These are phyloP conservation scores for Microtus richardsoni DNA, from an alignment of 2,113 vertebrate genomes.

Conservation along the genomic window DNA sequence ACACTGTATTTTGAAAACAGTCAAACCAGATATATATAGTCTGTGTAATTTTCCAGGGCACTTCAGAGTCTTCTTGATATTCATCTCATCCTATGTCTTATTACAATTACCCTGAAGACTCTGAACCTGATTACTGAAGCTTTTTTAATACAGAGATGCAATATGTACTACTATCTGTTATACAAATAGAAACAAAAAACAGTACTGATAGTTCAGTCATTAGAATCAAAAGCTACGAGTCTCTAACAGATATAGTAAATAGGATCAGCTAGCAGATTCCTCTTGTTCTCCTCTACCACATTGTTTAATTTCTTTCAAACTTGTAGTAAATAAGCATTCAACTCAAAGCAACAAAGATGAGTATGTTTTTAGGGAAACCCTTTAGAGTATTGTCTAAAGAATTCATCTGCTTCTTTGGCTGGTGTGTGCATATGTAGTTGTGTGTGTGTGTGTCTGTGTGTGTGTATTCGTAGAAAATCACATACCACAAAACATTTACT, in stretches of 20 bases:
- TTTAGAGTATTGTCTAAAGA: conserved; percentile 28
- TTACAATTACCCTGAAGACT: conserved; percentile 31
- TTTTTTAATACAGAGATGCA: conserved; percentile 1
- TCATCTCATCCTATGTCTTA: not conserved
- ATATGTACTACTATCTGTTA: not conserved
- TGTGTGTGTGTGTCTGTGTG: not conserved
- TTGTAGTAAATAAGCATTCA: conserved; percentile 30
- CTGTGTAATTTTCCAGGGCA: not conserved
- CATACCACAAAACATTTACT: not conserved
- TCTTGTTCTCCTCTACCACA: not conserved
- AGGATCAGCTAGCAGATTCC: not conserved
- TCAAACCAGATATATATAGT: conserved; percentile 19
- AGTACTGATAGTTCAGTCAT: not conserved
- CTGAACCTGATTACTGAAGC: not conserved
- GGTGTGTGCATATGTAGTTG: not conserved
- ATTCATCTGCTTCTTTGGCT: not conserved
- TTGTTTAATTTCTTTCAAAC: conserved; percentile 32
- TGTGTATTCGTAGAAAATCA: not conserved
- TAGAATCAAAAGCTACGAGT: conserved; percentile 27
- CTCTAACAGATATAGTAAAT: not conserved
- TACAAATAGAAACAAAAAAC: conserved; percentile 44
- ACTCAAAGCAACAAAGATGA: not conserved
- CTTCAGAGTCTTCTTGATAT: not conserved
- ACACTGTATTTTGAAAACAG: conserved; percentile 41
- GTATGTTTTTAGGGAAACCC: not conserved